These are phyloP conservation scores for Heliconius hermathena DNA, from an alignment of 1,140 invertebrate genomes.

Conservation along the genomic window DNA sequence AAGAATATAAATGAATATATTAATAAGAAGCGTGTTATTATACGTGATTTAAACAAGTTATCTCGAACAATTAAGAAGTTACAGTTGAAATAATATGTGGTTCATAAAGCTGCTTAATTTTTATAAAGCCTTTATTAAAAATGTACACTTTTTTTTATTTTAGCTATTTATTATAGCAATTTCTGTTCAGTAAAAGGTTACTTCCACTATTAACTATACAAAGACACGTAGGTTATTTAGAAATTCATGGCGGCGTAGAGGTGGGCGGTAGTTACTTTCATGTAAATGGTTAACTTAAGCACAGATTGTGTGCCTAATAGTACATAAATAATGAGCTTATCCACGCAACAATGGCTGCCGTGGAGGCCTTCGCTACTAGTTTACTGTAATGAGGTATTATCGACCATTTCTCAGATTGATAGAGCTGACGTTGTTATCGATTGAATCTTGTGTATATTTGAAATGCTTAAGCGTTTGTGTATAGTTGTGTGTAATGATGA, in stretches of 20 bases:
- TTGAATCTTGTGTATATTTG: slow-evolving; percentile 41
- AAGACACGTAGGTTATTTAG: slow-evolving; percentile 38
- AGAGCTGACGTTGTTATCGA: slow-evolving; percentile 43
- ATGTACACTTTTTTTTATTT: not conserved
- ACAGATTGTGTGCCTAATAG: slow-evolving; percentile 47
- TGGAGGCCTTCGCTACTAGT: slow-evolving; percentile 37
- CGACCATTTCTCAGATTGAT: slow-evolving; percentile 42
- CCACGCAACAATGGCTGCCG: slow-evolving; percentile 43
- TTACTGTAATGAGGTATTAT: slow-evolving; percentile 45
- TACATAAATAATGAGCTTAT: slow-evolving; percentile 50
- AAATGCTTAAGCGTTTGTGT: slow-evolving; percentile 23
- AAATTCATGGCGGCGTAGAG: slow-evolving; percentile 42
- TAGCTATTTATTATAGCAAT: slow-evolving; percentile 2
- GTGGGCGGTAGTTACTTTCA: slow-evolving; percentile 44
- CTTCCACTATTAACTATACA: slow-evolving; percentile 36
- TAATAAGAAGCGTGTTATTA: not conserved
- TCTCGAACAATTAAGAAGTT: not conserved
- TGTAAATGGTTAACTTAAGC: slow-evolving; percentile 42
- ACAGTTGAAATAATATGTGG: not conserved
- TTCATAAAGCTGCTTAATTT: slow-evolving; percentile 2
- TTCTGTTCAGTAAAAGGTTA: slow-evolving; percentile 16
- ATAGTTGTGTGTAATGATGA: not conserved
- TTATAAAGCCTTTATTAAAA: slow-evolving; percentile 6
- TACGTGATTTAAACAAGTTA: not conserved
- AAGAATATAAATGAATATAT: not conserved